These are phyloP conservation scores for Hyaena hyaena DNA, from an alignment of 2,113 vertebrate genomes.

Conservation along the genomic window DNA sequence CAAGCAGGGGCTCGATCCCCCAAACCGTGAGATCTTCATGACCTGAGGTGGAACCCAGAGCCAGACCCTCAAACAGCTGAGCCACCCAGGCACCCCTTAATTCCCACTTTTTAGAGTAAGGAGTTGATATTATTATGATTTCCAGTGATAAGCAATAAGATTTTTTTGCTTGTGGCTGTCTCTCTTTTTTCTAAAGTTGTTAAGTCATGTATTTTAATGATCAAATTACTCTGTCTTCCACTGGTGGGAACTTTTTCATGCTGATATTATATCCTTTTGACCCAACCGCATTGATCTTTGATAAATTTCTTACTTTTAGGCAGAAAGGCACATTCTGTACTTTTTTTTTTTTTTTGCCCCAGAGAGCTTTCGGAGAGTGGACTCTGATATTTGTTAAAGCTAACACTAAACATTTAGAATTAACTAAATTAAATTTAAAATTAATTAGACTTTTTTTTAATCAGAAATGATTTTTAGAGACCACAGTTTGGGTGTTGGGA, in stretches of 20 bases:
- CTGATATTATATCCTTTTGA: neutral
- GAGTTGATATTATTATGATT: neutral
- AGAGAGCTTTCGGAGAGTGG: neutral
- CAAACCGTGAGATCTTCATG: too few species aligned
- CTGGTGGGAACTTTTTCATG: neutral
- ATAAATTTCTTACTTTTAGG: neutral
- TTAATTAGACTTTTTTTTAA: neutral
- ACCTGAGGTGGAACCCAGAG: too few species aligned
- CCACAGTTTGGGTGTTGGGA: neutral
- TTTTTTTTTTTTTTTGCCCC: neutral
- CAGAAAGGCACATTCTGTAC: neutral
- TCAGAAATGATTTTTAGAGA: neutral
- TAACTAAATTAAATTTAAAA: neutral
- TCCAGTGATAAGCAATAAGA: neutral
- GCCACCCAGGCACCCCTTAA: neutral
- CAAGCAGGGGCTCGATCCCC: too few species aligned
- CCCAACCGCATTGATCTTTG: neutral
- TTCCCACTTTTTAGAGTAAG: neutral
- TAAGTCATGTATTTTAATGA: neutral
- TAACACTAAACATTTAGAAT: constrained; percentile 8
- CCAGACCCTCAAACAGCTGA: too few species aligned
- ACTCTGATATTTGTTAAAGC: constrained; percentile 28
- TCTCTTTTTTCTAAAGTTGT: neutral
- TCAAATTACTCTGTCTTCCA: neutral
- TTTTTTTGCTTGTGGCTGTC: neutral